Evolutionary conservation across 2,113 vertebrate genomes (phyloP).

Genomic region (Lophura nycthemera): DNA sequence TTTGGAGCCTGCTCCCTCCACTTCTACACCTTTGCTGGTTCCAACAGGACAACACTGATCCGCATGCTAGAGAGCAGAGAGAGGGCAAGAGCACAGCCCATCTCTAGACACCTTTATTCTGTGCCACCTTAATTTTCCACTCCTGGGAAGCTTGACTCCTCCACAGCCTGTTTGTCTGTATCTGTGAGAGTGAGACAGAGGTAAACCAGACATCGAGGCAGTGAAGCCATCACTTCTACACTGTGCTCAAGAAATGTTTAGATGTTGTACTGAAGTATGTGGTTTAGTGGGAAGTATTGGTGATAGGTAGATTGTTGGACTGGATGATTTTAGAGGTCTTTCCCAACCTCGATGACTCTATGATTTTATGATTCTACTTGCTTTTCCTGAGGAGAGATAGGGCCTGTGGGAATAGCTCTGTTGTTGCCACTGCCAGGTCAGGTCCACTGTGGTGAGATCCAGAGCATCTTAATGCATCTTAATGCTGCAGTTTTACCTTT

Average conservation of each 20-base stretch:
- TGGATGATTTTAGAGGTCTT: no score
- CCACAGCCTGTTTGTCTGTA: background rate
- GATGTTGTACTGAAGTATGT: no score
- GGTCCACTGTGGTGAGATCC: background rate
- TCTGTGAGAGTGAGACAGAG: rapidly evolving
- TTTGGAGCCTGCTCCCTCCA: background rate
- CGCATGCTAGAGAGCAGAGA: background rate
- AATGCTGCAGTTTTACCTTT: background rate
- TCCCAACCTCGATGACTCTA: no score
- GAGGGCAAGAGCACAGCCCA: background rate
- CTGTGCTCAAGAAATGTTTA: no score
- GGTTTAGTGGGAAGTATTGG: no score
- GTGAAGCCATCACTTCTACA: background rate
- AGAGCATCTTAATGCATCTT: background rate
- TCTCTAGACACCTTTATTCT: background rate
- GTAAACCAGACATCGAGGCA: background rate
- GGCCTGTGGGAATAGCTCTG: background rate
- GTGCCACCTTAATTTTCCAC: background rate
- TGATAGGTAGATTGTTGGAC: no score
- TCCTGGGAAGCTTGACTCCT: background rate
- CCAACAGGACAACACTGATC: background rate
- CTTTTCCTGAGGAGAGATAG: background rate
- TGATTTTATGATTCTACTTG: background rate
- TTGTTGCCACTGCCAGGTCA: background rate
- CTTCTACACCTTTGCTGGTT: background rate